These are phyloP conservation scores for Coranthus polyacanthus DNA, from an alignment of 2,797 vertebrate genomes.

Conservation along the genomic window DNA sequence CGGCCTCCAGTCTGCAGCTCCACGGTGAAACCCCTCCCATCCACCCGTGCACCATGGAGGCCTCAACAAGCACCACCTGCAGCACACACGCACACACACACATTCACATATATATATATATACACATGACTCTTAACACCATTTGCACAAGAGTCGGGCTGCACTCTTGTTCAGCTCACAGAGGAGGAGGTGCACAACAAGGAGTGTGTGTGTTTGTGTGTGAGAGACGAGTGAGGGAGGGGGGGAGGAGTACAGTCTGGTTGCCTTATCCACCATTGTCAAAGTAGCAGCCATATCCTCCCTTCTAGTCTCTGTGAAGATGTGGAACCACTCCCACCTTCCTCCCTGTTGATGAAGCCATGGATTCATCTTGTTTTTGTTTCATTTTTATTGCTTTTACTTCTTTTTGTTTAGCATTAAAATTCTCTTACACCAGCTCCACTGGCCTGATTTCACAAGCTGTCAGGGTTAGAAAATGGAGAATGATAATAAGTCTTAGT, in stretches of 20 bases:
- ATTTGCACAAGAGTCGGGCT: slow-evolving; percentile 44
- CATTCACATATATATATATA: slow-evolving; percentile 24
- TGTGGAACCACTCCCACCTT: slow-evolving; percentile 51
- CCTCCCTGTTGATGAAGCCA: slow-evolving; percentile 72
- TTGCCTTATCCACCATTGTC: slow-evolving; percentile 81
- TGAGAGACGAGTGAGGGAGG: slow-evolving; percentile 19
- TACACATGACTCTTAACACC: slow-evolving; percentile 33
- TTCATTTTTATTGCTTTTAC: slow-evolving; percentile 79
- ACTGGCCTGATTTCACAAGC: slow-evolving; percentile 25
- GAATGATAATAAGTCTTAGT: slow-evolving; percentile 26
- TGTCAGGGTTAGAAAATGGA: slow-evolving; percentile 18
- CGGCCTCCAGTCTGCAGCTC: slow-evolving; percentile 95
- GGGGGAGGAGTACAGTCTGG: slow-evolving; percentile 67
- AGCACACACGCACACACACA: slow-evolving; percentile 31
- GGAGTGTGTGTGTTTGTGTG: slow-evolving; percentile 33
- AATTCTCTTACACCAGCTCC: slow-evolving; percentile 48
- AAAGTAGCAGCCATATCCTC: slow-evolving; percentile 57
- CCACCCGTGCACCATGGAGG: slow-evolving; percentile 77
- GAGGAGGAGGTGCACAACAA: slow-evolving; percentile 39
- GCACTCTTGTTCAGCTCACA: slow-evolving; percentile 42
- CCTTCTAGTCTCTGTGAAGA: slow-evolving; percentile 39
- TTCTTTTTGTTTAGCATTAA: slow-evolving; percentile 64
- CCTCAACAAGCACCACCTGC: slow-evolving; percentile 90
- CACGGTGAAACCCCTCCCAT: slow-evolving; percentile 88
- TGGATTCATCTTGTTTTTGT: slow-evolving; percentile 75